Conservation (phyloP, 2,113 vertebrate species). For the Piliocolobus tephrosceles region DNA sequence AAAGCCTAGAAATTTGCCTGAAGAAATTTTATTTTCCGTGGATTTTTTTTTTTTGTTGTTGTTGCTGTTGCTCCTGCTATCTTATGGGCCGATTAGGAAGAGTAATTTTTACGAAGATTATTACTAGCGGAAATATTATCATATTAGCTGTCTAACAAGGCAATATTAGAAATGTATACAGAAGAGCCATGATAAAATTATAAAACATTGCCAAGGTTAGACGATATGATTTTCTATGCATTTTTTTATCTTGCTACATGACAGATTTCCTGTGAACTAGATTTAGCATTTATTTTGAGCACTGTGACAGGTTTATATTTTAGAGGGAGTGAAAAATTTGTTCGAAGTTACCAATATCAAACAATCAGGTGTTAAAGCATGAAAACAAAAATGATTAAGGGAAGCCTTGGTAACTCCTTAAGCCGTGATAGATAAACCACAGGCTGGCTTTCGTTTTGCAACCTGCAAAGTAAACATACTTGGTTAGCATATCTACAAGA, state of each 20-base stretch:
- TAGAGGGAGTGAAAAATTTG: background rate
- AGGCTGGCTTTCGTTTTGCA: background rate
- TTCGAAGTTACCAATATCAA: background rate
- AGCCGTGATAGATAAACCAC: background rate
- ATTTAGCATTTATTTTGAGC: background rate
- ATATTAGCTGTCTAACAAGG: background rate
- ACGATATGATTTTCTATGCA: background rate
- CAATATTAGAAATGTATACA: background rate
- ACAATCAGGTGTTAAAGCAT: background rate
- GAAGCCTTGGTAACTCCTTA: background rate
- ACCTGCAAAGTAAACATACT: rapidly evolving
- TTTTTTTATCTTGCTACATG: background rate
- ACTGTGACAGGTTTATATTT: background rate
- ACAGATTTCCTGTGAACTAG: background rate
- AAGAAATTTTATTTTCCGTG: background rate
- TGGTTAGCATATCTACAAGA: background rate
- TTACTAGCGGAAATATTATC: background rate
- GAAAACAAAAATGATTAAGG: background rate
- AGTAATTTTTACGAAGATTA: background rate
- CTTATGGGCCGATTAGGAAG: background rate
- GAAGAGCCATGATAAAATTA: background rate
- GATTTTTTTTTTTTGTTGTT: background rate
- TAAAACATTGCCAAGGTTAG: background rate
- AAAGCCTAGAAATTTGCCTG: background rate
- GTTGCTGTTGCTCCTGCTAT: background rate